Percentiles rank a stretch among this genome's conserved stretches.
phyloP scores from a whole-genome alignment of 2,888 invertebrate species.

The Drosophila incognita region DNA sequence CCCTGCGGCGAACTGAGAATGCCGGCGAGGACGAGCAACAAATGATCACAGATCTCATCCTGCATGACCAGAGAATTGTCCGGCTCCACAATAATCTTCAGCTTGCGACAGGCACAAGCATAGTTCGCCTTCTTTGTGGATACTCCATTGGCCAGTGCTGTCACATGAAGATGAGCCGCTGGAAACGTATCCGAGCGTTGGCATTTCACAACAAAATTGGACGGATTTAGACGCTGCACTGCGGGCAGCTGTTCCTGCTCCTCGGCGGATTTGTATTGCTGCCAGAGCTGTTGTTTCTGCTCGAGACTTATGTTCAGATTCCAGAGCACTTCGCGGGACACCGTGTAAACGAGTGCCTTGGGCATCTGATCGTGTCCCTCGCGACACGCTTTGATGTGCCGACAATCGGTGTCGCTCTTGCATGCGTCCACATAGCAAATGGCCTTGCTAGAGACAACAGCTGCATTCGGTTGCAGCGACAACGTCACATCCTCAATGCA shows the following conservation, averaged over 20 bases:
- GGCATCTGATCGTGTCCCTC: constrained; percentile 50
- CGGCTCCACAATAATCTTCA: constrained; percentile 83
- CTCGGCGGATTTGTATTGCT: constrained; percentile 71
- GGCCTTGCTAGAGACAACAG: constrained; percentile 79
- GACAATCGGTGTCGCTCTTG: constrained; percentile 76
- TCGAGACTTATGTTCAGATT: constrained; percentile 79
- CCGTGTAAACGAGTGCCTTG: constrained; percentile 70
- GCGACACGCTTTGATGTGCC: constrained; percentile 81
- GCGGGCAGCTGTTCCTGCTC: constrained; percentile 75
- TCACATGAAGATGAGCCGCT: constrained; percentile 81
- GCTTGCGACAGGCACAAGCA: constrained; percentile 83
- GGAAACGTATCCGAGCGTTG: constrained; percentile 79
- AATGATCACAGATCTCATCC: constrained; percentile 84
- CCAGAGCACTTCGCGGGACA: constrained; percentile 81
- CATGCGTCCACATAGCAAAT: constrained; percentile 79
- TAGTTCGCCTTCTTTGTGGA: constrained; percentile 68
- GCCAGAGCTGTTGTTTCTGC: constrained; percentile 81
- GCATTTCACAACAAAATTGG: constrained; percentile 83
- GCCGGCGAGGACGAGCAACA: constrained; percentile 81
- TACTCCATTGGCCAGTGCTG: constrained; percentile 69
- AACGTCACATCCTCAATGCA: constrained; percentile 86
- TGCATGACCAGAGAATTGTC: constrained; percentile 83
- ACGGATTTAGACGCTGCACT: constrained; percentile 81
- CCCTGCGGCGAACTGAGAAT: constrained; percentile 77
- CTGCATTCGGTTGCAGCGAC: constrained; percentile 82